These are phyloP conservation scores for Elephas maximus DNA, from an alignment of 2,113 vertebrate species.

Conservation along the genomic window DNA sequence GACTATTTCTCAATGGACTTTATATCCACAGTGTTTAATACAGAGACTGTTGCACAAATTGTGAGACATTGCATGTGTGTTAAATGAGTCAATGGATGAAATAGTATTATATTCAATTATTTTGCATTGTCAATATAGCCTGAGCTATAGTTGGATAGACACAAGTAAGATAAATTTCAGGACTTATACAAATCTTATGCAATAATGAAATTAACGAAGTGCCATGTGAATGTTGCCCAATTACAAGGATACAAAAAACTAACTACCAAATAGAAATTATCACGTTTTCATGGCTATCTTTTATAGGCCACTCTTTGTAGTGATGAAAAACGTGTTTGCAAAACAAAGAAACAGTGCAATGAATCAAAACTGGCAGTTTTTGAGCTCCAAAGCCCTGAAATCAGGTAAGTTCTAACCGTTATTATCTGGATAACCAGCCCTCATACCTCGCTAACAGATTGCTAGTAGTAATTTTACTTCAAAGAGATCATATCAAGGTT, in stretches of 20 bases:
- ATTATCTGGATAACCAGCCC: not conserved
- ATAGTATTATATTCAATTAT: not conserved
- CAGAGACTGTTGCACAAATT: not conserved
- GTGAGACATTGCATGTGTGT: not conserved
- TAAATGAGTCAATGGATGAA: not conserved
- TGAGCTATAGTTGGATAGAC: not conserved
- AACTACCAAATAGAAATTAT: not conserved
- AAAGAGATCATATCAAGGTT: slow-evolving; percentile 14
- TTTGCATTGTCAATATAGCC: not conserved
- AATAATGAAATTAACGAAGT: not conserved
- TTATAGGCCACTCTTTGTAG: not conserved
- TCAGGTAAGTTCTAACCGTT: not conserved
- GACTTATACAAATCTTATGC: not conserved
- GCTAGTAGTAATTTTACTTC: not conserved
- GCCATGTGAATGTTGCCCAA: not conserved
- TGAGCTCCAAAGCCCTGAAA: not conserved
- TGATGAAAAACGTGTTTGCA: not conserved
- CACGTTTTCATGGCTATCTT: not conserved
- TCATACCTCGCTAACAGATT: not conserved
- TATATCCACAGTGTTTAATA: not conserved
- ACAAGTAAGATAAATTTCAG: not conserved
- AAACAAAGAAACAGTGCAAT: not conserved
- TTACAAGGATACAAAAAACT: not conserved
- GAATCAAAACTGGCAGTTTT: slow-evolving; percentile 18
- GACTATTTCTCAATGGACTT: not conserved